Base-by-base conservation (phyloP, 2,888 invertebrate genomes). In the Callosobruchus maculatus region DNA sequence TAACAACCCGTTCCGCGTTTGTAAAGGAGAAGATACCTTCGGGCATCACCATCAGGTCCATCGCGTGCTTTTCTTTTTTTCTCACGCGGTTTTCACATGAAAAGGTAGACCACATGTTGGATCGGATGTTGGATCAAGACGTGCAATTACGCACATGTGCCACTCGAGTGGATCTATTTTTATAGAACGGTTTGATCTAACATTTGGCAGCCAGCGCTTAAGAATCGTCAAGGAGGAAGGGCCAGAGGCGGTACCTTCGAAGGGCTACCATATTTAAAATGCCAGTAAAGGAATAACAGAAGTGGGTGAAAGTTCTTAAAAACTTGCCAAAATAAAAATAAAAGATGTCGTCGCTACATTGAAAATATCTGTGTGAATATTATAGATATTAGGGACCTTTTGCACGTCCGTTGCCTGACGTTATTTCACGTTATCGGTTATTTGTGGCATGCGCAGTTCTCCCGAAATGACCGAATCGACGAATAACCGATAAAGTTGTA, bases 91-190 rank as follows among this genome's bases (percentile, higher is more conserved):
- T 49, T 49, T 83, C 84, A 84, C 83, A 83, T 84, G 84, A 81
- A 81, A 80, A 78, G 77, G 79, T 79, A 80, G 13, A 49, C 49
- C 49, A 49, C 49, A 49, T 49, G 49, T 49, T 49, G 49, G 49
- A 49, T 49, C 49, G 13, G 18, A 18, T 77, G 21, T 83, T 83
- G 84, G 85, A 86, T 86, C 85, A 86, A 80, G 82, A 18, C 4
- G 9, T 13, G 4, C 18, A 5, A 49, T 18, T 1, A 26, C 78
- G 79, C 84, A 85, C 84, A 85, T 85, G 84, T 85, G 85, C 82
- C 82, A 82, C 83, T 83, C 82, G 80, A 83, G 26, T 82, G 83
- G 83, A 82, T 84, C 84, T 85, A 86, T 85, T 86, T 86, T 86
- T 85, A 85, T 83, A 84, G 18, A 26, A 26, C 26, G 81, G 80